Evolutionary conservation across 2,888 invertebrate species (phyloP), one percentile per base, ranked within the genome.

Genomic region (Buathra laborator): DNA sequence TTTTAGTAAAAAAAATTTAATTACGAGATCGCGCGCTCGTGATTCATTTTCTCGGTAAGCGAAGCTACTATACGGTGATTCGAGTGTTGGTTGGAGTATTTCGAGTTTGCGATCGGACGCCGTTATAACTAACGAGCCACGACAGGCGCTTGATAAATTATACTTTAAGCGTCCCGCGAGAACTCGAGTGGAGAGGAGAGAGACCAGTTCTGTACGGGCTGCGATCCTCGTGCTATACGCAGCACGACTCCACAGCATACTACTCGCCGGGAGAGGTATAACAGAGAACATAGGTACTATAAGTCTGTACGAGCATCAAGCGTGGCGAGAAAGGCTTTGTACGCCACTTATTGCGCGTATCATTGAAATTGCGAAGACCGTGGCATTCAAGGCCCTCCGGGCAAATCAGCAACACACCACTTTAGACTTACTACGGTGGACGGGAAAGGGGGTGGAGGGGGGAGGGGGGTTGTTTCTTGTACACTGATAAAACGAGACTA

Each of bases 71-170:
- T 75, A 51, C 78, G 81, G 72, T 9, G 37, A 79, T 68, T 77
- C 68, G 53, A 67, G 74, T 70, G 68, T 56, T 32, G 66, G 74
- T 66, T 48, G 59, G 74, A 78, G 70, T 81, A 81, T 85, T 75
- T 53, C 46, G 81, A 68, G 62, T 75, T 78, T 56, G 66, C 75
- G 85, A 85, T 85, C 81, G 85, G 70, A 44, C 66, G 59, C 81
- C 81, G 85, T 85, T 85, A 85, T 81, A 82, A 85, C 85, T 85
- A 85, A 85, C 85, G 85, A 85, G 81, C 81, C 85, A 70, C 78
- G 85, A 85, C 85, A 85, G 81, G 70, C 85, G 81, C 81, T 85
- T 82, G 85, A 85, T 85, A 85, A 85, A 85, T 85, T 82, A 80
- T 82, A 82, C 82, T 79, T 82, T 85, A 85, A 82, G 79, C 76